These are phyloP conservation scores for Chymomyza costata DNA, from an alignment of 1,140 invertebrate species.

Conservation along the genomic window DNA sequence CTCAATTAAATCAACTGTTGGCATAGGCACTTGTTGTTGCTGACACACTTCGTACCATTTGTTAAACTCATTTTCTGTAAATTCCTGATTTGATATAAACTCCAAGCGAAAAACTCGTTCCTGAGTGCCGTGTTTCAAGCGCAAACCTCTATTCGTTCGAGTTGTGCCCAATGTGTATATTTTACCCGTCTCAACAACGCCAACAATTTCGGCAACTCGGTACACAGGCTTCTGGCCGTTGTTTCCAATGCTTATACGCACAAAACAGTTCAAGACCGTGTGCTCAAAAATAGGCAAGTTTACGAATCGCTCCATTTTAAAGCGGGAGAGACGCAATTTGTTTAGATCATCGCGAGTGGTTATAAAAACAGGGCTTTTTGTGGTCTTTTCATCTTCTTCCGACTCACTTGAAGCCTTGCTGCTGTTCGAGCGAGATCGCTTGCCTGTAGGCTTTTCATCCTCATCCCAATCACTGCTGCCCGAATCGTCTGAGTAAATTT, in stretches of 20 bases:
- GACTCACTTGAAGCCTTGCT: slow-evolving; percentile 78
- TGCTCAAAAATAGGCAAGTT: slow-evolving; percentile 96
- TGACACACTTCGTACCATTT: slow-evolving; percentile 94
- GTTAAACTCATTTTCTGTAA: slow-evolving; percentile 93
- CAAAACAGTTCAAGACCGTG: slow-evolving; percentile 94
- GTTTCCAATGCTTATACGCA: slow-evolving; percentile 96
- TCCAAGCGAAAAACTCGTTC: slow-evolving; percentile 96
- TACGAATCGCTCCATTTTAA: slow-evolving; percentile 95
- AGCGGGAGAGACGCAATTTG: slow-evolving; percentile 91
- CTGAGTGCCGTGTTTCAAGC: slow-evolving; percentile 88
- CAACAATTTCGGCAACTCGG: slow-evolving; percentile 94
- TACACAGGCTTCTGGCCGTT: slow-evolving; percentile 89
- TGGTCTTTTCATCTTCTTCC: slow-evolving; percentile 73
- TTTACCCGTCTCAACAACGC: slow-evolving; percentile 95
- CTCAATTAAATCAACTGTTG: slow-evolving; percentile 89
- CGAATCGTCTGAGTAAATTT: slow-evolving; percentile 97
- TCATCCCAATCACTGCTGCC: slow-evolving; percentile 81
- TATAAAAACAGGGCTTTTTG: slow-evolving; percentile 81
- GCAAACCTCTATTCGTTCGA: slow-evolving; percentile 92
- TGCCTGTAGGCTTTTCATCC: slow-evolving; percentile 76
- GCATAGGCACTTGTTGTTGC: slow-evolving; percentile 85
- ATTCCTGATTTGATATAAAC: slow-evolving; percentile 98
- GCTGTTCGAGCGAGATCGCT: slow-evolving; percentile 73
- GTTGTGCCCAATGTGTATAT: slow-evolving; percentile 94
- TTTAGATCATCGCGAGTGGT: slow-evolving; percentile 88